phyloP scores from a whole-genome alignment of 2,797 vertebrate species.

The Lindbergichthys nudifrons region DNA sequence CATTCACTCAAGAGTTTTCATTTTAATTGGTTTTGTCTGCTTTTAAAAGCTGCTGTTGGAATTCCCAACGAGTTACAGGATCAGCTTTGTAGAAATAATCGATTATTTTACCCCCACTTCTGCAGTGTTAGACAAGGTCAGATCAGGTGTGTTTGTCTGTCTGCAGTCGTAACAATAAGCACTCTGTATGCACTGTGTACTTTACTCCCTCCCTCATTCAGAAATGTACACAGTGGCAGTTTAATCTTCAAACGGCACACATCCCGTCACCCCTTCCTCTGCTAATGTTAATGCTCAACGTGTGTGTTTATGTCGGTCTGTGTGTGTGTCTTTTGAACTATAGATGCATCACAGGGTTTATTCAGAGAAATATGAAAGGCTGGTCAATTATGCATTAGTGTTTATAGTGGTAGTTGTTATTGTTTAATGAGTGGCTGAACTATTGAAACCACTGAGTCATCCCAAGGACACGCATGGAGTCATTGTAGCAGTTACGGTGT shows the following conservation, averaged over 20 bases:
- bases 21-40: background rate
- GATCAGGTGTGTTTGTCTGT: conserved; percentile 36
- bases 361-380: conserved; percentile 47
- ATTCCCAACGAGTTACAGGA: conserved; percentile 9
- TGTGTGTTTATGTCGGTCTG: conserved; percentile 22
- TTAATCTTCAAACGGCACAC: conserved; percentile 66
- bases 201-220: conserved; percentile 33
- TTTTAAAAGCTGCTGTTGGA: background rate
- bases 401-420: conserved; percentile 57
- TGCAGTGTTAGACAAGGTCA: conserved; percentile 49
- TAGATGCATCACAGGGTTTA: conserved; percentile 31
- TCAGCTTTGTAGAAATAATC: conserved; percentile 4
- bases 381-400: conserved; percentile 69
- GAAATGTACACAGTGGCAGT: conserved; percentile 55
- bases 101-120: background rate
- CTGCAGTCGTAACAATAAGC: conserved; percentile 45
- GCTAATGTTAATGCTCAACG: conserved; percentile 22
- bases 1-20: background rate
- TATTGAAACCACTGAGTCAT: conserved; percentile 44
- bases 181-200: conserved; percentile 48
- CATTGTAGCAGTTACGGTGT: background rate
- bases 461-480: conserved; percentile 29
- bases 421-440: conserved; percentile 58
- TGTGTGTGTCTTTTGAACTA: background rate
- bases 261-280: conserved; percentile 47